These are phyloP conservation scores for Melanogrammus aeglefinus DNA, from an alignment of 2,797 vertebrate species.

Conservation along the genomic window DNA sequence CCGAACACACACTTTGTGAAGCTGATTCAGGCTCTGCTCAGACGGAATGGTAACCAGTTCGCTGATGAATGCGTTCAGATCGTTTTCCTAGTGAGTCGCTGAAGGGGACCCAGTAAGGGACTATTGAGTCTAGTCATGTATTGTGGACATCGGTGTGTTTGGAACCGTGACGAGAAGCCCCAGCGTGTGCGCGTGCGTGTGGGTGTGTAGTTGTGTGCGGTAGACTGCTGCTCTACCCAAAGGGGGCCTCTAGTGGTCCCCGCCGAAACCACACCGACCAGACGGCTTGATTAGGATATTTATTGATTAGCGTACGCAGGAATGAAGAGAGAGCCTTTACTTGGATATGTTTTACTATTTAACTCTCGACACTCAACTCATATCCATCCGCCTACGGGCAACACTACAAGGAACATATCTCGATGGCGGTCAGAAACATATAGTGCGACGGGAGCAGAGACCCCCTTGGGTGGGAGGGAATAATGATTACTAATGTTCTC, in stretches of 20 bases:
- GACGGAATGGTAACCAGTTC: slow-evolving; percentile 37
- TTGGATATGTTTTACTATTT: neutral
- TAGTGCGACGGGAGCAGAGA: neutral
- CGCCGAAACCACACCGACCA: neutral
- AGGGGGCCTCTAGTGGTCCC: slow-evolving; percentile 52
- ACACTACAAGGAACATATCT: neutral
- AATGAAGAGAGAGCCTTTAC: neutral
- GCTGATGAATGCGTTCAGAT: slow-evolving; percentile 45
- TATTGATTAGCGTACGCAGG: neutral
- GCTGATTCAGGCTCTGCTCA: slow-evolving; percentile 16
- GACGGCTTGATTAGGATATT: neutral
- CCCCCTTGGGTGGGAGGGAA: neutral
- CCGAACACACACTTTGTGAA: slow-evolving; percentile 18
- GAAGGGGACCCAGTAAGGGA: slow-evolving; percentile 40
- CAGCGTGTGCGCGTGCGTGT: neutral
- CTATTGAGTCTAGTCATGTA: neutral
- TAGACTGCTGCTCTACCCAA: neutral
- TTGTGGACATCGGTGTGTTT: neutral
- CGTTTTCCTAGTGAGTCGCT: slow-evolving; percentile 46
- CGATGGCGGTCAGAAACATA: too few species aligned
- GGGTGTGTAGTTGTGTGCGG: neutral
- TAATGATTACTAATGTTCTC: neutral
- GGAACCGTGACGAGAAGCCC: neutral
- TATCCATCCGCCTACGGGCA: neutral
- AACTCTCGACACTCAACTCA: neutral